These are phyloP conservation scores for Ceratosolen solmsi DNA, from an alignment of 1,140 invertebrate genomes.

Conservation along the genomic window DNA sequence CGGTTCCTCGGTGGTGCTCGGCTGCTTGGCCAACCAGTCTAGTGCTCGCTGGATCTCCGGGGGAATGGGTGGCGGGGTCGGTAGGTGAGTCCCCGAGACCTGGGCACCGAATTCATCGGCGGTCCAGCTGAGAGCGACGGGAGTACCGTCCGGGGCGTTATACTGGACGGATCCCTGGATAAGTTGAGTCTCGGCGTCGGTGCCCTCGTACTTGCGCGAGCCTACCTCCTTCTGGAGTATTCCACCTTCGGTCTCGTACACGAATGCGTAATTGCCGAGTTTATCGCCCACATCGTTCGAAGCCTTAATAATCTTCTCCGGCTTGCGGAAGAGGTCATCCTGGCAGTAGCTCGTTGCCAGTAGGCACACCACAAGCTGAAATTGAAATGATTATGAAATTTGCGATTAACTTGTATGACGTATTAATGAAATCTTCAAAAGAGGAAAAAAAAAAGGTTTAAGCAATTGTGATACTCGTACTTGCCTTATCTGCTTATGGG, in stretches of 20 bases:
- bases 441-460: too few relatives aligned
- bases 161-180: constrained; percentile 76
- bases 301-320: constrained; percentile 66
- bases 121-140: constrained; percentile 71
- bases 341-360: constrained; percentile 45
- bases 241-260: constrained; percentile 74
- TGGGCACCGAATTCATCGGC: constrained; percentile 74
- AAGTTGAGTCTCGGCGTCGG: constrained; percentile 69
- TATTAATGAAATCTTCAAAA: too few relatives aligned
- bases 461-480: too few relatives aligned
- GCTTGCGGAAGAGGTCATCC: constrained; percentile 61
- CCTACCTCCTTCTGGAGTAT: constrained; percentile 72
- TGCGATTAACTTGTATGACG: not conserved
- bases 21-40: constrained; percentile 76
- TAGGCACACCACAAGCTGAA: constrained; percentile 55
- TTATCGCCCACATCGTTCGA: constrained; percentile 66
- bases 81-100: constrained; percentile 79
- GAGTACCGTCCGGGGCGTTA: constrained; percentile 74
- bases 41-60: constrained; percentile 84
- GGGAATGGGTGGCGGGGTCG: constrained; percentile 84
- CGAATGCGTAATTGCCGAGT: constrained; percentile 67
- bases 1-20: constrained; percentile 66
- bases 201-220: constrained; percentile 70
- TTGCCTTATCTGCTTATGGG: too few relatives aligned
- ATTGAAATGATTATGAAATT: constrained; percentile 5